Conservation (phyloP, 2,797 vertebrate species). For the Euphonia xanthogaster region DNA sequence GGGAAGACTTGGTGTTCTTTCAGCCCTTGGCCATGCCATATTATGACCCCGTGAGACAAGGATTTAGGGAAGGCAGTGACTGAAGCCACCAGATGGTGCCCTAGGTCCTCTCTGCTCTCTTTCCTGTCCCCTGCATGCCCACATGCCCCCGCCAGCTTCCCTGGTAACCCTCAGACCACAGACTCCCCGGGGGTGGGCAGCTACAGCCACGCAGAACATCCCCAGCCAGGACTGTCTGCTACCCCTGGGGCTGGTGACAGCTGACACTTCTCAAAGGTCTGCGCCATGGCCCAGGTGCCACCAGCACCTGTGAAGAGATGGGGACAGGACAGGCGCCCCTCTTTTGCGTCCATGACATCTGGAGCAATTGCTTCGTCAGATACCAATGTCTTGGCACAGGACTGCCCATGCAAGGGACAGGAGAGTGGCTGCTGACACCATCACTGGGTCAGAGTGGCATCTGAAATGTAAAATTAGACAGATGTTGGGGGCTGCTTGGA, state of each 20-base stretch:
- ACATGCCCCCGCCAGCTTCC: background rate
- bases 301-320: background rate
- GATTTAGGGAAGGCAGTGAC: constrained; percentile 33
- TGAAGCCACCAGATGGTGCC: constrained; percentile 70
- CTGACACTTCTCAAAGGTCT: background rate
- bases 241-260: background rate
- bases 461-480: background rate
- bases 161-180: background rate
- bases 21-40: background rate
- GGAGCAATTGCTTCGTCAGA: background rate
- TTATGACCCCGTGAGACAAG: background rate
- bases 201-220: background rate
- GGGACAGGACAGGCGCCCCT: background rate
- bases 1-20: background rate
- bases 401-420: background rate
- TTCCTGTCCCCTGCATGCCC: constrained; percentile 1
- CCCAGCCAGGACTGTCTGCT: background rate
- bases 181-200: fast-evolving
- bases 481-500: background rate
- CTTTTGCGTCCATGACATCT: background rate
- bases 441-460: background rate
- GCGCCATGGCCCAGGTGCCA: background rate
- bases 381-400: background rate
- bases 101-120: constrained; percentile 46
- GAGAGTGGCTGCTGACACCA: background rate